A percentile compares a stretch with the other conserved stretches of the same genome.
Evolutionary conservation across 1,140 invertebrate genomes (phyloP).

Genomic region (Geopemphigus sp.): DNA sequence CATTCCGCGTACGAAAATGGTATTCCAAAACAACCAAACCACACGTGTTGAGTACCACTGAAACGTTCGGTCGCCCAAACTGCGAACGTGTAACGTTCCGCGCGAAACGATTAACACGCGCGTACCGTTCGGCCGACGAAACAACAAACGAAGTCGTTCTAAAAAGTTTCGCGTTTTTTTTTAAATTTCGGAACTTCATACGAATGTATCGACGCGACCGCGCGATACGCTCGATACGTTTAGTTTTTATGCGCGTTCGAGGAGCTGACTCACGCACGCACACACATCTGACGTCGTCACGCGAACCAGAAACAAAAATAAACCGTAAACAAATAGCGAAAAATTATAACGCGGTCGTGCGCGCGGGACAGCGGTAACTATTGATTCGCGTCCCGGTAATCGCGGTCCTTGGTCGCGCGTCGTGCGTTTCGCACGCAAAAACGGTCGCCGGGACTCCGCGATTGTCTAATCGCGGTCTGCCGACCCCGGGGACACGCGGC

Average conservation of each 20-base stretch:
- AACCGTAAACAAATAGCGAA: slow-evolving; percentile 11
- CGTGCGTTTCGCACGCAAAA: background rate
- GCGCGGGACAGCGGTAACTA: slow-evolving; percentile 26
- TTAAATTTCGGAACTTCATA: background rate
- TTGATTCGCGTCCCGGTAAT: slow-evolving; percentile 30
- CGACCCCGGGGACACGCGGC: too few relatives aligned
- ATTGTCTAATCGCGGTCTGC: too few relatives aligned
- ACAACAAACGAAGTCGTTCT: too few relatives aligned
- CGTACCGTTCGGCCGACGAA: too few relatives aligned
- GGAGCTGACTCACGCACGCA: background rate
- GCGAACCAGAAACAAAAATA: too few relatives aligned
- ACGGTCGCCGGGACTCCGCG: too few relatives aligned
- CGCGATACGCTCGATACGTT: background rate
- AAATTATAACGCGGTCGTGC: background rate
- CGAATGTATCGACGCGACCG: background rate
- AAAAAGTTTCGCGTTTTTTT: background rate
- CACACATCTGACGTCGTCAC: background rate
- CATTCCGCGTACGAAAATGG: too few relatives aligned
- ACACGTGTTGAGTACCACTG: too few relatives aligned
- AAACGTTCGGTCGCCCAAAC: too few relatives aligned
- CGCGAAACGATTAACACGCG: too few relatives aligned
- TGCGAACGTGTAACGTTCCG: too few relatives aligned
- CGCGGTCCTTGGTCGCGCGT: background rate
- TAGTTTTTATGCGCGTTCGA: background rate
- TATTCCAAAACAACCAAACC: too few relatives aligned